Evolutionary conservation across 2,888 invertebrate species (phyloP).

Genomic region (Acanthopleura granulata): DNA sequence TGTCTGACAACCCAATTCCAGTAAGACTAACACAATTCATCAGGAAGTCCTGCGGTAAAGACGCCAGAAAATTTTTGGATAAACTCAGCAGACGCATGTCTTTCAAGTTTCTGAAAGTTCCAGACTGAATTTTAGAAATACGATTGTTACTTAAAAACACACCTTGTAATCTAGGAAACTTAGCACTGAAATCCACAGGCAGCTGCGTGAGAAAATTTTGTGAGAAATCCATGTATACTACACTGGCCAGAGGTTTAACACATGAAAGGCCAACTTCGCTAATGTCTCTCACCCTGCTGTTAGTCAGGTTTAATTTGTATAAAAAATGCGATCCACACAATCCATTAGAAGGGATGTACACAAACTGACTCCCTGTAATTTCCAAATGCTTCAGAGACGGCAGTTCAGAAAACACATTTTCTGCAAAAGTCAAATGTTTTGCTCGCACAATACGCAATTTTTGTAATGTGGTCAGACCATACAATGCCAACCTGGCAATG

Average conservation of each 20-base stretch:
- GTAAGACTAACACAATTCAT: background rate
- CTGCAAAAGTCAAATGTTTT: background rate
- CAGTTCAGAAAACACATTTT: background rate
- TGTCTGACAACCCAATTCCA: background rate
- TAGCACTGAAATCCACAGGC: slow-evolving; percentile 6
- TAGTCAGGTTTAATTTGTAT: background rate
- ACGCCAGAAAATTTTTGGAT: slow-evolving; percentile 37
- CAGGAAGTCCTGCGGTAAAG: slow-evolving; percentile 25
- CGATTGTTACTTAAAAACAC: slow-evolving; percentile 20
- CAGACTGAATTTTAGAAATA: slow-evolving; percentile 19
- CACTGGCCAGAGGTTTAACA: background rate
- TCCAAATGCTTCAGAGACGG: background rate
- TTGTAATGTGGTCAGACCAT: background rate
- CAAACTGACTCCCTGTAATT: background rate
- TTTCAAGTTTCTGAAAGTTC: slow-evolving; percentile 10
- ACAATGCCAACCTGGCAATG: background rate
- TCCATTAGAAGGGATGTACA: background rate
- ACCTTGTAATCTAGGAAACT: slow-evolving; percentile 26
- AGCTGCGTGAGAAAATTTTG: slow-evolving; percentile 4
- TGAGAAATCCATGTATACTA: background rate
- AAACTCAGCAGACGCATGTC: slow-evolving; percentile 36
- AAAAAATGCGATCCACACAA: background rate
- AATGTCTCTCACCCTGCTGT: background rate
- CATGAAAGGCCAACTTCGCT: background rate
- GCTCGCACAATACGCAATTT: slow-evolving; percentile 1